phyloP scores from a whole-genome alignment of 2,113 vertebrate species.

The Boulengeromyrus knoepffleri region DNA sequence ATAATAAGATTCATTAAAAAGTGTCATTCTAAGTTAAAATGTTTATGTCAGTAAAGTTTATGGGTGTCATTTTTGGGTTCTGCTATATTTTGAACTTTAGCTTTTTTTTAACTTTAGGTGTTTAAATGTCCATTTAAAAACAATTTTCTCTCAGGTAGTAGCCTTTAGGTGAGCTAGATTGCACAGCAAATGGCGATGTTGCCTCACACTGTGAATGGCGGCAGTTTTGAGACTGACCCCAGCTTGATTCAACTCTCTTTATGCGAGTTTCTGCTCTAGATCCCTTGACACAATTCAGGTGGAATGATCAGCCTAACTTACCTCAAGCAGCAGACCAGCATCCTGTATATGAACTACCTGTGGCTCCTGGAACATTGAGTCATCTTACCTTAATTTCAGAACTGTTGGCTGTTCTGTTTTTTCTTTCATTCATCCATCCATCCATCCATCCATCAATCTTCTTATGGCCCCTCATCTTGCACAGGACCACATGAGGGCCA shows the following conservation, averaged over 20 bases:
- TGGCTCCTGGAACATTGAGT: background rate
- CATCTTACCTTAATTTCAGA: background rate
- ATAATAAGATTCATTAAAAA: background rate
- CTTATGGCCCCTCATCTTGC: background rate
- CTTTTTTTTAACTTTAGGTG: background rate
- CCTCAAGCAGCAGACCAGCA: background rate
- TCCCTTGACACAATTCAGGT: background rate
- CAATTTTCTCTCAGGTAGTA: background rate
- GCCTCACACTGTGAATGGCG: background rate
- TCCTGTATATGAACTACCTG: background rate
- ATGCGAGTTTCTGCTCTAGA: background rate
- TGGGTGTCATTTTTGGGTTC: background rate
- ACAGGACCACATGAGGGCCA: background rate
- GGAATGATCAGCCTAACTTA: background rate
- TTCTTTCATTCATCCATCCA: background rate
- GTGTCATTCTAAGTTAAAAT: background rate
- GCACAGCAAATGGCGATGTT: background rate
- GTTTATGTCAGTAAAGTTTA: background rate
- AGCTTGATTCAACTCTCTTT: background rate
- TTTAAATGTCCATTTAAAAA: background rate
- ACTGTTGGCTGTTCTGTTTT: background rate
- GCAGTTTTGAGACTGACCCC: background rate
- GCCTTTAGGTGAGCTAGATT: background rate
- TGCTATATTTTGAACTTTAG: background rate
- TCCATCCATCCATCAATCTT: background rate